Evolutionary conservation across 2,797 vertebrate species (phyloP), one percentile per base, ranked within the genome.

Genomic region (Chelidonichthys spinosus): DNA sequence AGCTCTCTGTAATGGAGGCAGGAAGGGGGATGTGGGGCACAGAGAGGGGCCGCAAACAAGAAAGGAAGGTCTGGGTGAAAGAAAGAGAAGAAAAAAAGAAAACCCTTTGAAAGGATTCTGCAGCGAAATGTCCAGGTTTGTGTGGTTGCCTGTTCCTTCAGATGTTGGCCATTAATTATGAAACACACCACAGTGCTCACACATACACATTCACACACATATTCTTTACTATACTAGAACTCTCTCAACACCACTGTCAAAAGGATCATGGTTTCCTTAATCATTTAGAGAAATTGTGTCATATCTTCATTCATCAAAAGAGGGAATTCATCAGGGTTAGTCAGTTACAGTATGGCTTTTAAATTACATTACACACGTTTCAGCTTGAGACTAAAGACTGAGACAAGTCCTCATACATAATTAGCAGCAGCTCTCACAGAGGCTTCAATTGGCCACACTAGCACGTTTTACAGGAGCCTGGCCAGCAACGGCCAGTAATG

Each of bases 31-130:
- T 47, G 46, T 78, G 82, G 79, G 85, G 88, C 82, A 70, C 76
- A 66, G 68, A 89, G 76, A 85, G 86, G 78, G 85, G 89, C 78
- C 9, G 43, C 74, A 87, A 85, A 92, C 79, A 92, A 87, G 78
- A 83, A 82, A 85, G 77, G 79, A 60, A 87, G 78, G 78, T 79
- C 70, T 80, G 52, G 46, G 71, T 85, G 74, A 91, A 85, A 91
- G 40, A 77, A 89, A 88, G 79, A 65, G 56, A 78, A 82, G 85
- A 87, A 89, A 68, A 72, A 72, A 71, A 17, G 65, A 64, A 77
- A 81, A 43, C 1, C 39, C 71, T 85, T 85, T 88, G 56, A 87
- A 84, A 87, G 68, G 58, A 81, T 80, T 82, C 59, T 78, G 43
- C 53, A 33, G 62, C 36, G 43, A 88, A 89, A 86, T 84, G 81